A percentile compares a stretch with the other conserved stretches of the same genome.
Evolutionary conservation across 2,888 invertebrate genomes (phyloP).

Genomic region (Volucella inanis): DNA sequence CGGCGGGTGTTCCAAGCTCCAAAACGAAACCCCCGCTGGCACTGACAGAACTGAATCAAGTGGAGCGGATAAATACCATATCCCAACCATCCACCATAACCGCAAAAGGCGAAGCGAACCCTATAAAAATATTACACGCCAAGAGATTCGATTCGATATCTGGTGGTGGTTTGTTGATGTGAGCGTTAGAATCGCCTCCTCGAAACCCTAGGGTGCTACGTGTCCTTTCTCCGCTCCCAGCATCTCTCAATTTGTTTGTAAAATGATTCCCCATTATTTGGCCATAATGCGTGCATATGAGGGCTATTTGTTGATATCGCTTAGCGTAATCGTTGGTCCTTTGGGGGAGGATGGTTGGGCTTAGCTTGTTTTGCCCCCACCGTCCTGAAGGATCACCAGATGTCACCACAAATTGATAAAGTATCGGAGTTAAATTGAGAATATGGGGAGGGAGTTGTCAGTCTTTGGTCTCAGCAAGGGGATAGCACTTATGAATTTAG

Average conservation of each 20-base stretch:
- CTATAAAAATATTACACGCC: not conserved
- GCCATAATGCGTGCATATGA: conserved; percentile 73
- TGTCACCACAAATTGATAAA: conserved; percentile 74
- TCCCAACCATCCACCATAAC: too few species aligned
- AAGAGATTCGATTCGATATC: too few species aligned
- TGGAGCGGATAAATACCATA: too few species aligned
- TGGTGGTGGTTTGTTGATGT: not conserved
- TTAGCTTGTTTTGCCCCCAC: not conserved
- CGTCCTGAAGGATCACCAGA: conserved; percentile 64
- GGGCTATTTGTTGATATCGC: conserved; percentile 72
- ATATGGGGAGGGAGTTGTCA: not conserved
- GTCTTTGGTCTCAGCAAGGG: not conserved
- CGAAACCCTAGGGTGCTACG: not conserved
- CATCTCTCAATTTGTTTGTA: conserved; percentile 68
- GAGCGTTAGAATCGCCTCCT: not conserved
- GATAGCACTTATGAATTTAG: conserved; percentile 39
- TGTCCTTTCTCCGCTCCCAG: conserved; percentile 45
- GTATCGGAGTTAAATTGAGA: conserved; percentile 32
- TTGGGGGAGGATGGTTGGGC: conserved; percentile 4
- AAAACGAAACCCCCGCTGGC: too few species aligned
- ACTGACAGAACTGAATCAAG: too few species aligned
- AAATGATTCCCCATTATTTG: conserved; percentile 73
- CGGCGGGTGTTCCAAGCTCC: too few species aligned
- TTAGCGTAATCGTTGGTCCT: conserved; percentile 66
- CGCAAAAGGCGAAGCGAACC: too few species aligned